Evolutionary conservation across 2,888 invertebrate species (phyloP).

Genomic region (Andricus curvator): DNA sequence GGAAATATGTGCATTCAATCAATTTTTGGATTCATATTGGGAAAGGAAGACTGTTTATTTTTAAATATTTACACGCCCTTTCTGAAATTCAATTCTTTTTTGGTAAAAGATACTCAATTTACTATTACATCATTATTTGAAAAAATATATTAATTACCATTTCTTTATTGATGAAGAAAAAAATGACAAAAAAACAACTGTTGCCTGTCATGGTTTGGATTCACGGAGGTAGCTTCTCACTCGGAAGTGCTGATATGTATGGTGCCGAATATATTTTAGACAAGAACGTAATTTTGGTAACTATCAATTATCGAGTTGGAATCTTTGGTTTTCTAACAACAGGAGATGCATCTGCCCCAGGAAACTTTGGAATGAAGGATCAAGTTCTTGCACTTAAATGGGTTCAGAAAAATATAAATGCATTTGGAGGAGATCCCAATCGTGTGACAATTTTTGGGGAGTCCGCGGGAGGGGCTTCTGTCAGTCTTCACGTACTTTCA

Average conservation of each 20-base stretch:
- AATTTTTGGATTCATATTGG: slow-evolving; percentile 1
- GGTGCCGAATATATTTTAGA: neutral
- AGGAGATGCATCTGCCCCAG: slow-evolving; percentile 52
- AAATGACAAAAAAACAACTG: slow-evolving; percentile 2
- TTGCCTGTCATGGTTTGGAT: slow-evolving; percentile 18
- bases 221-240: neutral
- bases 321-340: slow-evolving; percentile 47
- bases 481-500: slow-evolving; percentile 48
- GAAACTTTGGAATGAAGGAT: slow-evolving; percentile 54
- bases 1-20: slow-evolving; percentile 45
- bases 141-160: neutral
- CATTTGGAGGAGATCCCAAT: slow-evolving; percentile 51
- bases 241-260: neutral
- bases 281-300: slow-evolving; percentile 1
- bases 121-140: neutral
- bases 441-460: slow-evolving; percentile 51
- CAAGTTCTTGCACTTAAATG: slow-evolving; percentile 22
- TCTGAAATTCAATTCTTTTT: neutral
- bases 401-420: slow-evolving; percentile 43
- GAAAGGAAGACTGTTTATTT: slow-evolving; percentile 56
- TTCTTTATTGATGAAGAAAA: neutral
- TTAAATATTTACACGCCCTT: slow-evolving; percentile 51
- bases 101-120: neutral
- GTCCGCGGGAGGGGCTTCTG: slow-evolving; percentile 49
- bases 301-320: slow-evolving; percentile 6